A percentile compares a stretch with the other conserved stretches of the same genome.
These are phyloP conservation scores for Embiotoca jacksoni DNA, from an alignment of 2,113 vertebrate genomes.

Conservation along the genomic window DNA sequence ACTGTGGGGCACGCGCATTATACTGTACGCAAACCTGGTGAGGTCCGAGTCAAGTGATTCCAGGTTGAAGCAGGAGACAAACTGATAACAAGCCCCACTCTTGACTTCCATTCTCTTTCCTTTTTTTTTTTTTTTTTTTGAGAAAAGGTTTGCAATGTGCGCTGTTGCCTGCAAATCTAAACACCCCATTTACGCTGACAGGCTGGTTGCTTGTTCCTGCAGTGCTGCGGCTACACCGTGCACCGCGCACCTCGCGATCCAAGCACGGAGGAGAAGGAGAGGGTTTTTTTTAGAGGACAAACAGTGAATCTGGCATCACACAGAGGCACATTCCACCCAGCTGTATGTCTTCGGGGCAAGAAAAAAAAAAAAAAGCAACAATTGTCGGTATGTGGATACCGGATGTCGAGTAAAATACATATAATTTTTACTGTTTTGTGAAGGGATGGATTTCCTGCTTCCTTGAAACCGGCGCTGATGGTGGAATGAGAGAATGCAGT, in stretches of 20 bases:
- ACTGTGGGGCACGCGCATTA: slow-evolving; percentile 1
- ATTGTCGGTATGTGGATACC: slow-evolving; percentile 18
- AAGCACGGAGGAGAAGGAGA: slow-evolving; percentile 6
- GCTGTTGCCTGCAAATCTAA: slow-evolving; percentile 16
- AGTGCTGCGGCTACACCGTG: slow-evolving; percentile 2
- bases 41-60: slow-evolving; percentile 14
- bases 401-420: slow-evolving; percentile 44
- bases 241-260: slow-evolving; percentile 21
- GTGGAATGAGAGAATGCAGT: slow-evolving; percentile 30
- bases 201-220: slow-evolving; percentile 27
- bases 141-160: slow-evolving; percentile 13
- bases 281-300: slow-evolving; percentile 48
- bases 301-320: slow-evolving; percentile 24
- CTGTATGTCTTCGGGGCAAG: slow-evolving; percentile 6
- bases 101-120: slow-evolving; percentile 4
- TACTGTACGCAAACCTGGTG: slow-evolving; percentile 3
- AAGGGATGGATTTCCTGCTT: slow-evolving; percentile 42
- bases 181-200: slow-evolving; percentile 27
- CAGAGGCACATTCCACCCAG: slow-evolving; percentile 30
- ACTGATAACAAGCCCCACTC: slow-evolving; percentile 42
- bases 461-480: slow-evolving; percentile 7
- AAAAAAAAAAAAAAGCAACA: slow-evolving; percentile 15
- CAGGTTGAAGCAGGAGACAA: slow-evolving; percentile 30
- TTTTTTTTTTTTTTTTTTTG: neutral
- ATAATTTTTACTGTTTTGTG: slow-evolving; percentile 18